A percentile compares a stretch with the other conserved stretches of the same genome.
Conservation (phyloP, 2,888 invertebrate species). For the Ellobium chinense region DNA sequence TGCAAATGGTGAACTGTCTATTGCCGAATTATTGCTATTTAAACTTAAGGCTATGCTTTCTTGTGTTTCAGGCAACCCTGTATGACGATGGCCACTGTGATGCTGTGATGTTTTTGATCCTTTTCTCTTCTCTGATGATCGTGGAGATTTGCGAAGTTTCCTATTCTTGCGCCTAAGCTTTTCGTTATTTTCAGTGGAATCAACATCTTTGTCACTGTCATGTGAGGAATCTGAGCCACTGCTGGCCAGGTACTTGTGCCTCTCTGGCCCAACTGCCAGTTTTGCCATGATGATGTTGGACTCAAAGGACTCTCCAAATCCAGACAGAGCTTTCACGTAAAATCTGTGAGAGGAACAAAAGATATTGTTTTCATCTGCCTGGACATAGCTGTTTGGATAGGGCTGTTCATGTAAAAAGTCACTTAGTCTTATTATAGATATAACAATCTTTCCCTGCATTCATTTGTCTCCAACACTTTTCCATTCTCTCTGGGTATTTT, state of each 20-base stretch:
- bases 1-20: conserved; percentile 11
- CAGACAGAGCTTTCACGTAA: conserved; percentile 72
- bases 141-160: conserved; percentile 56
- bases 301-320: conserved; percentile 73
- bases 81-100: neutral
- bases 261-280: conserved; percentile 51
- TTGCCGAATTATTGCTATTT: neutral
- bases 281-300: conserved; percentile 72
- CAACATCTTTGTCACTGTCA: conserved; percentile 63
- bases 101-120: conserved; percentile 39
- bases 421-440: too few relatives aligned
- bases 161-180: conserved; percentile 51
- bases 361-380: too few relatives aligned
- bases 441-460: too few relatives aligned
- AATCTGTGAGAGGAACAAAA: conserved; percentile 61
- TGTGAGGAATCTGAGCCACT: conserved; percentile 63
- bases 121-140: conserved; percentile 51
- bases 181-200: conserved; percentile 62
- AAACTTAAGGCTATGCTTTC: conserved; percentile 15
- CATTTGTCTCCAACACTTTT: too few relatives aligned
- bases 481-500: too few relatives aligned
- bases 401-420: too few relatives aligned
- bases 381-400: too few relatives aligned
- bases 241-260: conserved; percentile 49
- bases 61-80: neutral